phyloP scores from a whole-genome alignment of 2,113 vertebrate genomes.

The Mirounga angustirostris region DNA sequence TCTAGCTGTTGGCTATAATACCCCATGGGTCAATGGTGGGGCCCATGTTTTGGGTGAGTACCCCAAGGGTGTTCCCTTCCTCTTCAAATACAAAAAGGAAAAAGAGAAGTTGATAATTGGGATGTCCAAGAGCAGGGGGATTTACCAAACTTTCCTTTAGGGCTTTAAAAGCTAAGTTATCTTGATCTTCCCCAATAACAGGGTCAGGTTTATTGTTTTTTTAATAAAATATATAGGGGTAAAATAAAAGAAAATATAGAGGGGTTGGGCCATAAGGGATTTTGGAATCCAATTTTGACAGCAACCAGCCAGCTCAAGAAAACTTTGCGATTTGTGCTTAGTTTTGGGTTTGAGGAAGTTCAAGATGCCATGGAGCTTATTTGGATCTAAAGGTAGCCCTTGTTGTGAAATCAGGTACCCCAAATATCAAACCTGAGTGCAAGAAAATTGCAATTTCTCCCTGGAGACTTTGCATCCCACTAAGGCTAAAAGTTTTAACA shows the following conservation, averaged over 20 bases:
- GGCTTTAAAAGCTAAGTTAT: neutral
- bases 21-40: neutral
- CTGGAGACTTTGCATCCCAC: neutral
- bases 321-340: neutral
- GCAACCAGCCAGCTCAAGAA: neutral
- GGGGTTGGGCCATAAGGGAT: neutral
- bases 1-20: neutral
- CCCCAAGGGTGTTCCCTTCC: neutral
- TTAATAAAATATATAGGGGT: neutral
- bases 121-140: neutral
- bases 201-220: neutral
- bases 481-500: neutral
- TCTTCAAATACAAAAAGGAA: neutral
- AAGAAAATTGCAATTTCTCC: neutral
- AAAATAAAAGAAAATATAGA: neutral
- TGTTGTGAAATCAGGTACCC: neutral
- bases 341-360: neutral
- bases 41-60: neutral
- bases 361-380: neutral
- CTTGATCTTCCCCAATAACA: neutral
- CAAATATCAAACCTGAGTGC: neutral
- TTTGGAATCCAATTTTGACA: neutral
- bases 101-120: neutral
- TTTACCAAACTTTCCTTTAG: neutral
- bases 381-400: neutral